Evolutionary conservation across 2,888 invertebrate species (phyloP).

Genomic region (Acanthosepion esculentum): DNA sequence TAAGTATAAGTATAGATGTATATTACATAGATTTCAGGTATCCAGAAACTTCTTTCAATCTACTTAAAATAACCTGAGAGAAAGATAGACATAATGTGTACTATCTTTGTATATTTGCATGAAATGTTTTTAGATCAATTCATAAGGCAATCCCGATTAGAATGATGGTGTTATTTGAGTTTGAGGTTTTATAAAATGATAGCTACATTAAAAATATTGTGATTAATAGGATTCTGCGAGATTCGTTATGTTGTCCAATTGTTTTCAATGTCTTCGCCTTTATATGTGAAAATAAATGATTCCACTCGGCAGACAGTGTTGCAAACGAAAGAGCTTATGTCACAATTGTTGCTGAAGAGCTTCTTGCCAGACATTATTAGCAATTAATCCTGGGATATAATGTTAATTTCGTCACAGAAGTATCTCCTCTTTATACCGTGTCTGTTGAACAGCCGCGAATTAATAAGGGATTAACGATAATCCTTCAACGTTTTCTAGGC

Average conservation of each 20-base stretch:
- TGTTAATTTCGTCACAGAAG: background rate
- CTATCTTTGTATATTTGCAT: too few relatives aligned
- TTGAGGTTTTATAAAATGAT: background rate
- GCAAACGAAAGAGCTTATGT: background rate
- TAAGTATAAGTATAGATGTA: too few relatives aligned
- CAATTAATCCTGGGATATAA: background rate
- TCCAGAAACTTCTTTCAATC: too few relatives aligned
- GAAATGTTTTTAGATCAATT: too few relatives aligned
- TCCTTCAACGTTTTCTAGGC: background rate
- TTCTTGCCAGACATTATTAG: background rate
- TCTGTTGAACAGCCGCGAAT: background rate
- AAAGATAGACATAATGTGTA: too few relatives aligned
- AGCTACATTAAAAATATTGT: background rate
- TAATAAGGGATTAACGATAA: background rate
- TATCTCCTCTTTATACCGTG: too few relatives aligned
- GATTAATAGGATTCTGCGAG: background rate
- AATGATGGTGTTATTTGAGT: too few relatives aligned
- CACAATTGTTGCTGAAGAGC: background rate
- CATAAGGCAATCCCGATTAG: too few relatives aligned
- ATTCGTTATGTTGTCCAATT: background rate
- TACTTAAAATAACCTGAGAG: too few relatives aligned
- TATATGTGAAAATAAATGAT: background rate
- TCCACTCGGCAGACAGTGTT: background rate
- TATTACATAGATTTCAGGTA: too few relatives aligned
- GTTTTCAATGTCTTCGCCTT: background rate